Evolutionary conservation across 2,797 vertebrate genomes (phyloP), one percentile per base, ranked within the genome.

Genomic region (Lepus oiostolus): DNA sequence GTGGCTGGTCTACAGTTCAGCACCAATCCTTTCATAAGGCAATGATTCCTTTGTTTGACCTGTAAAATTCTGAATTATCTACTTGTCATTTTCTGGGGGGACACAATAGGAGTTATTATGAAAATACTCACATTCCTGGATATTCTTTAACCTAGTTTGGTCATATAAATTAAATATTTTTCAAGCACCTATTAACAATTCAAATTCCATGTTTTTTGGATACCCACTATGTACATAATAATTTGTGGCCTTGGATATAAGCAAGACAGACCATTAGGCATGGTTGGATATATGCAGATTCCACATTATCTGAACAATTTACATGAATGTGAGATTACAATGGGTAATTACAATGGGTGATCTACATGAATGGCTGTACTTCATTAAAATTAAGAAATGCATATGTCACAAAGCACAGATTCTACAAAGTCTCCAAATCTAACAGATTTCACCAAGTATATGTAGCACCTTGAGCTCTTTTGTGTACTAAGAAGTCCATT

Each of bases 91-190:
- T 95, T 62, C 12, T 24, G 7, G 26, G 68, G 13, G 21, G n/a
- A 30, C 38, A 58, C 28, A 14, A 84, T 5, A 75, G 38, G 32
- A 54, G 13, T 71, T 65, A 58, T 24, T 65, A 85, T 35, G 54
- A 77, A 68, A 80, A 80, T 42, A 62, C 13, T 30, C 28, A 47
- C 3, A 75, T 54, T 65, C 32, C 22, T 84, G 26, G 14, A 58
- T 79, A 88, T 58, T 65, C 13, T 75, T 58, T 28, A 32, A 28
- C 21, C 30, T 62, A 26, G 35, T 71, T 93, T 88, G 75, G n/a
- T 38, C 26, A 88, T 54, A 63, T 72, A 92, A 92, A 75, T 65
- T 17, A 80, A 82, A 62, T 13, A 38, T n/a, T 75, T 65, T 80
- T 83, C 5, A 52, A 62, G 19, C 5, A 52, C 6, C 32, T 67